Conservation (phyloP, 2,113 vertebrate genomes). For the Seriola rivoliana region DNA sequence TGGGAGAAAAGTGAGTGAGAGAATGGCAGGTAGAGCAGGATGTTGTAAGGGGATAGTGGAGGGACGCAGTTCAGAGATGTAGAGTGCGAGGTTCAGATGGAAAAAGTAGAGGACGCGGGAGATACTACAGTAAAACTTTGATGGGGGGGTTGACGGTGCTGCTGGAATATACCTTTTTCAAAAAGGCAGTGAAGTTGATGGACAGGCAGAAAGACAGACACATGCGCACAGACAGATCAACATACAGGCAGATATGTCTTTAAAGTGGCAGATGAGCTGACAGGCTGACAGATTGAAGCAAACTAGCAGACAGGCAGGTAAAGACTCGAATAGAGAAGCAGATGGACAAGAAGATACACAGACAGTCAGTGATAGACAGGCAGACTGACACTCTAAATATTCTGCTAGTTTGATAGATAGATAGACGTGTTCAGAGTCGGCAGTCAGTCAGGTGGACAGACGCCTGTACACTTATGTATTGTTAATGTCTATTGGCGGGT, state of each 20-base stretch:
- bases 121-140: constrained; percentile 21
- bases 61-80: constrained; percentile 9
- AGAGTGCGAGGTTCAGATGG: constrained; percentile 11
- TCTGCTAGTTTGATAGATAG: constrained; percentile 1
- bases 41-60: constrained; percentile 12
- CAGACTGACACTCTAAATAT: constrained; percentile 33
- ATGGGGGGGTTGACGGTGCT: neutral
- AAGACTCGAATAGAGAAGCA: constrained; percentile 35
- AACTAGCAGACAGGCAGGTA: constrained; percentile 49
- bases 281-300: constrained; percentile 43
- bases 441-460: constrained; percentile 17
- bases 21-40: neutral
- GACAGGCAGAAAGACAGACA: constrained; percentile 37
- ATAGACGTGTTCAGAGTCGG: neutral
- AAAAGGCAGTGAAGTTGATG: constrained; percentile 36
- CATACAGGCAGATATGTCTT: constrained; percentile 40
- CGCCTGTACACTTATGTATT: constrained; percentile 3
- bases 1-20: constrained; percentile 6
- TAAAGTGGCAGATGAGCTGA: constrained; percentile 50
- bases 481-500: neutral
- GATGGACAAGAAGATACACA: constrained; percentile 49
- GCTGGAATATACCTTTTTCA: constrained; percentile 30
- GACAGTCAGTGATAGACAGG: constrained; percentile 23
- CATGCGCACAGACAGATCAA: constrained; percentile 27
- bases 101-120: neutral